Evolutionary conservation across 2,113 vertebrate species (phyloP), one percentile per base, ranked within the genome.

Genomic region (Coregonus clupeaformis): DNA sequence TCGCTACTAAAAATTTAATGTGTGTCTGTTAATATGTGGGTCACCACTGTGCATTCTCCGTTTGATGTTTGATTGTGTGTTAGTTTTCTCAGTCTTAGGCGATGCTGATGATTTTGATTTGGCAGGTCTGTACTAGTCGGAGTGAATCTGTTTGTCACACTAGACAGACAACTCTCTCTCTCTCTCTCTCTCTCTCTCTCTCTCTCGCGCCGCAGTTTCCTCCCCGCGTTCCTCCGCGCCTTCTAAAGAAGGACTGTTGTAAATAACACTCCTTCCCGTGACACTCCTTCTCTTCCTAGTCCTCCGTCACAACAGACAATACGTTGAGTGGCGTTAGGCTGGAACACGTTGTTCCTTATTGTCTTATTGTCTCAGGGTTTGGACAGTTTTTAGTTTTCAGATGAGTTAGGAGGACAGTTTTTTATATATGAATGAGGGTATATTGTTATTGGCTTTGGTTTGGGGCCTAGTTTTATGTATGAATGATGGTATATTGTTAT

Each of bases 401-500:
- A 78, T 36, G 76, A 49, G 4, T 49, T 49, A 4, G 83, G 76
- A 82, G 69, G 82, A 86, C 81, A 86, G 75, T 78, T 79, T n/a
- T n/a, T n/a, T n/a, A n/a, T n/a, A n/a, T n/a, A n/a, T n/a, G n/a
- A n/a, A n/a, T n/a, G n/a, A n/a, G n/a, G n/a, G n/a, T n/a, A n/a
- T n/a, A n/a, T n/a, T n/a, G n/a, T n/a, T n/a, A n/a, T n/a, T n/a
- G n/a, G n/a, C n/a, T n/a, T n/a, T n/a, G n/a, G n/a, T n/a, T n/a
- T n/a, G n/a, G n/a, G n/a, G n/a, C n/a, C n/a, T n/a, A n/a, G n/a
- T n/a, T n/a, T n/a, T n/a, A n/a, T n/a, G n/a, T n/a, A n/a, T n/a
- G n/a, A n/a, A n/a, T n/a, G n/a, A n/a, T n/a, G n/a, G n/a, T n/a
- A n/a, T n/a, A n/a, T n/a, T n/a, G n/a, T n/a, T n/a, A n/a, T n/a